Conservation (phyloP, 2,888 invertebrate species). For the Stenchaetothrips biformis region DNA sequence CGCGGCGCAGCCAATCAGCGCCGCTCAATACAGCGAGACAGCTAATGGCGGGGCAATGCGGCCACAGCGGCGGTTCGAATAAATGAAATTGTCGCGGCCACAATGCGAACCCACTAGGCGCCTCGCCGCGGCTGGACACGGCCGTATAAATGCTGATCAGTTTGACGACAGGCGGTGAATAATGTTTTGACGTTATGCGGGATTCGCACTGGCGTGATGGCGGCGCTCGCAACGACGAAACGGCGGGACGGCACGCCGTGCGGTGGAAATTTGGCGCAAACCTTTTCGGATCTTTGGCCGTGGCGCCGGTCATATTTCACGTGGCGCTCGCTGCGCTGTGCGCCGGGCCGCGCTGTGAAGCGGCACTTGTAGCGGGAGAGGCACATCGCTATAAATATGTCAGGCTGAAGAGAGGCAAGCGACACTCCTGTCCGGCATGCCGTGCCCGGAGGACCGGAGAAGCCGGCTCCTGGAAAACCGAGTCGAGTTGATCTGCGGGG, state of each 20-base stretch:
- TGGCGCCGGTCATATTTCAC: conserved; percentile 17
- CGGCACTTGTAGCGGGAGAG: conserved; percentile 7
- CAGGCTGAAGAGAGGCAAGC: conserved; percentile 14
- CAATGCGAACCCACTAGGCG: too few species aligned
- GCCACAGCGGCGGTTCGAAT: too few species aligned
- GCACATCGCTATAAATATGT: conserved; percentile 24
- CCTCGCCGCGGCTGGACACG: too few species aligned
- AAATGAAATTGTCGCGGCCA: too few species aligned
- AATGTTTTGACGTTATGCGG: background rate
- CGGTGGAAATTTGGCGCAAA: too few species aligned
- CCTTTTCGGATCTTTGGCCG: background rate
- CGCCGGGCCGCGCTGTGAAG: background rate
- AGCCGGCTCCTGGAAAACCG: too few species aligned
- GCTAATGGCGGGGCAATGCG: background rate
- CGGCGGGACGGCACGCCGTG: too few species aligned
- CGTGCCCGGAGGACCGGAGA: too few species aligned
- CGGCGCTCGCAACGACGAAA: background rate
- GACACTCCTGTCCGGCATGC: conserved; percentile 10
- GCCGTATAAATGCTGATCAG: too few species aligned
- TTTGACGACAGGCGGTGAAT: too few species aligned
- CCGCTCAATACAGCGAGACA: background rate
- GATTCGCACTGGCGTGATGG: background rate
- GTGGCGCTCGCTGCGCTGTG: background rate
- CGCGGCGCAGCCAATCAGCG: background rate
- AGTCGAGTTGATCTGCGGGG: too few species aligned